Evolutionary conservation across 2,113 vertebrate genomes (phyloP).

Genomic region (Synchiropus splendidus): DNA sequence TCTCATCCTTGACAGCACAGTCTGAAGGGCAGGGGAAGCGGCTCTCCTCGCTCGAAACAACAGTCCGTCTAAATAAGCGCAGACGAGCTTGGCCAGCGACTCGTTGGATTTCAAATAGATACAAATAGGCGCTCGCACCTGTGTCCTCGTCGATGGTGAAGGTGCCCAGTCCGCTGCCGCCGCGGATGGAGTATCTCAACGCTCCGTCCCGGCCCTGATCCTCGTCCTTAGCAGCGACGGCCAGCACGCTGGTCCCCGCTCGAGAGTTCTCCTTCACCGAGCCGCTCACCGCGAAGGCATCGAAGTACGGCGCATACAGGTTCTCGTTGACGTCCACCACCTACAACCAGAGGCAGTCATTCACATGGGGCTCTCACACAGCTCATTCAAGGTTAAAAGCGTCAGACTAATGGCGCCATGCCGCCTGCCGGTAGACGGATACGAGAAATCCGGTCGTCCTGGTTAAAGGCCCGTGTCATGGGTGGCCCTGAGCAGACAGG

Average conservation of each 20-base stretch:
- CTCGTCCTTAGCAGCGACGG: slow-evolving; percentile 79
- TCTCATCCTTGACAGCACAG: too few species aligned
- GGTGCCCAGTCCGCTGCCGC: slow-evolving; percentile 84
- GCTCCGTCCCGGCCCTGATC: slow-evolving; percentile 84
- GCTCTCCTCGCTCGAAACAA: too few species aligned
- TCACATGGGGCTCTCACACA: not conserved
- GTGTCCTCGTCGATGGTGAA: slow-evolving; percentile 95
- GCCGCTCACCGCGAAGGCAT: slow-evolving; percentile 79
- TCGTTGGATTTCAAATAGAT: slow-evolving; percentile 53
- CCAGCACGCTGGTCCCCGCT: slow-evolving; percentile 82
- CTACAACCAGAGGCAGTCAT: slow-evolving; percentile 26
- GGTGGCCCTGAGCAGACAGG: too few species aligned
- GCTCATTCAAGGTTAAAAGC: too few species aligned
- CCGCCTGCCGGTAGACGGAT: too few species aligned
- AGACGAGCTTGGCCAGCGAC: too few species aligned
- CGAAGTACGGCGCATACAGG: slow-evolving; percentile 84
- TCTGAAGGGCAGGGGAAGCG: too few species aligned
- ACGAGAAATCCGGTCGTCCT: too few species aligned
- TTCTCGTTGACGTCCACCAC: slow-evolving; percentile 96
- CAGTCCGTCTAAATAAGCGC: too few species aligned
- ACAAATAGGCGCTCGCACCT: too few species aligned
- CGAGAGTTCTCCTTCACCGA: slow-evolving; percentile 90
- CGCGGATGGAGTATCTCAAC: slow-evolving; percentile 84
- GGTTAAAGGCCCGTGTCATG: too few species aligned
- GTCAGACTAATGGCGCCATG: too few species aligned